Percentiles rank a stretch among this genome's conserved stretches.
Evolutionary conservation across 1,140 invertebrate genomes (phyloP).

Genomic region (Dendroctonus valens): DNA sequence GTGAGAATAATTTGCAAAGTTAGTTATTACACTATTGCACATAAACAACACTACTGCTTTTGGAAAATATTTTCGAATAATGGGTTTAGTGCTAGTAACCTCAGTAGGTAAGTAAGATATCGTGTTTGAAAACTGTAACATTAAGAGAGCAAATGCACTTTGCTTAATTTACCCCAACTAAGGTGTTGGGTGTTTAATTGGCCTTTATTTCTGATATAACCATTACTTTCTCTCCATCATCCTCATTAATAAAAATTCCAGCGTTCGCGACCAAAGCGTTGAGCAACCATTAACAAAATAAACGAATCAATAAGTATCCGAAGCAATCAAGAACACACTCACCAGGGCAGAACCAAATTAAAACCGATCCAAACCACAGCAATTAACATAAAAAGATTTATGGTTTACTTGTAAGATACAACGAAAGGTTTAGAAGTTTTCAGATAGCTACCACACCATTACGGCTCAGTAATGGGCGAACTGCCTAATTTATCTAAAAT

Average conservation of each 20-base stretch:
- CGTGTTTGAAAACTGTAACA: too few species aligned
- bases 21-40: background rate
- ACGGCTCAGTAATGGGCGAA: constrained; percentile 11
- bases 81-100: too few species aligned
- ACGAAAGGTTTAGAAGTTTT: constrained; percentile 18
- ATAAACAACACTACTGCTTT: background rate
- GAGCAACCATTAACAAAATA: constrained; percentile 1
- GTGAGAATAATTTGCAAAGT: background rate
- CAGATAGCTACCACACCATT: constrained; percentile 28
- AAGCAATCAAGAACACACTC: constrained; percentile 3
- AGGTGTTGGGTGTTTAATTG: too few species aligned
- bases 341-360: constrained; percentile 6
- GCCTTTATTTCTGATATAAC: too few species aligned
- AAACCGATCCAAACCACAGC: background rate
- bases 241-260: too few species aligned
- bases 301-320: background rate
- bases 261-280: too few species aligned
- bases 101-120: background rate
- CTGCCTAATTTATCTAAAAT: constrained; percentile 27
- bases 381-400: constrained; percentile 26
- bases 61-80: background rate
- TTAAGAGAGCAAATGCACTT: too few species aligned
- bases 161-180: too few species aligned
- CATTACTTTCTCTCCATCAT: too few species aligned
- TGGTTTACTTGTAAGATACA: constrained; percentile 22